Evolutionary conservation across 2,113 vertebrate species (phyloP).

Genomic region (Megaceryle maxima): DNA sequence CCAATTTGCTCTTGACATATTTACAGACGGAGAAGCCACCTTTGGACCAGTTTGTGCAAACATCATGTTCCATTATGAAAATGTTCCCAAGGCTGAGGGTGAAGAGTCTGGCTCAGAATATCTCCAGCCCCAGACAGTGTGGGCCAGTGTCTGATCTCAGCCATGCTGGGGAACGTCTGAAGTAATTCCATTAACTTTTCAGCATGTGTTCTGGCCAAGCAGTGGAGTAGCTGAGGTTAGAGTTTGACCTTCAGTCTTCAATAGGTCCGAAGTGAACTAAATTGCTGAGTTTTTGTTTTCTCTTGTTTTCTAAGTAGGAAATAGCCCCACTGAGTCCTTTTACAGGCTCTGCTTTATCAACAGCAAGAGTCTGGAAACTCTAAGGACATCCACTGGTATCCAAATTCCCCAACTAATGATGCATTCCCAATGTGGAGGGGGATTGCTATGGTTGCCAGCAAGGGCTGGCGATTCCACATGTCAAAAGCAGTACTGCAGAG

Average conservation of each 20-base stretch:
- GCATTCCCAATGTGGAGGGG: not conserved
- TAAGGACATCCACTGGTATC: slow-evolving; percentile 9
- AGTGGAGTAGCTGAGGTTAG: slow-evolving; percentile 2
- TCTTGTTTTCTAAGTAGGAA: slow-evolving; percentile 33
- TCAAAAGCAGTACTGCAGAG: not conserved
- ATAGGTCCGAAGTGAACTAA: not conserved
- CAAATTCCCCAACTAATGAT: slow-evolving; percentile 37
- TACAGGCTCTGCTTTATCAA: not conserved
- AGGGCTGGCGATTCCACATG: not conserved
- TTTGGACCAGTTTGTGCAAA: slow-evolving; percentile 52
- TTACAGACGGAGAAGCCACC: slow-evolving; percentile 57
- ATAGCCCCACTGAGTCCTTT: not conserved
- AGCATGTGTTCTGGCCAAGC: not conserved
- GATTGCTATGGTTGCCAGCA: not conserved
- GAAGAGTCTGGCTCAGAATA: slow-evolving; percentile 41
- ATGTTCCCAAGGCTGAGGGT: slow-evolving; percentile 20
- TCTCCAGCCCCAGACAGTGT: not conserved
- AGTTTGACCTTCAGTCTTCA: slow-evolving; percentile 12
- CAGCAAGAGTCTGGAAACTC: slow-evolving; percentile 37
- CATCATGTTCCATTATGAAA: slow-evolving; percentile 21
- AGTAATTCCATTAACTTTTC: slow-evolving; percentile 32
- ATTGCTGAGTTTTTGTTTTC: slow-evolving; percentile 12
- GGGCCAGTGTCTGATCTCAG: slow-evolving; percentile 46
- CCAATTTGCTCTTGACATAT: slow-evolving; percentile 57
- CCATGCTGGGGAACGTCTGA: not conserved